Evolutionary conservation across 2,888 invertebrate species (phyloP), one percentile per base, ranked within the genome.

Genomic region (Saturnia pavonia): DNA sequence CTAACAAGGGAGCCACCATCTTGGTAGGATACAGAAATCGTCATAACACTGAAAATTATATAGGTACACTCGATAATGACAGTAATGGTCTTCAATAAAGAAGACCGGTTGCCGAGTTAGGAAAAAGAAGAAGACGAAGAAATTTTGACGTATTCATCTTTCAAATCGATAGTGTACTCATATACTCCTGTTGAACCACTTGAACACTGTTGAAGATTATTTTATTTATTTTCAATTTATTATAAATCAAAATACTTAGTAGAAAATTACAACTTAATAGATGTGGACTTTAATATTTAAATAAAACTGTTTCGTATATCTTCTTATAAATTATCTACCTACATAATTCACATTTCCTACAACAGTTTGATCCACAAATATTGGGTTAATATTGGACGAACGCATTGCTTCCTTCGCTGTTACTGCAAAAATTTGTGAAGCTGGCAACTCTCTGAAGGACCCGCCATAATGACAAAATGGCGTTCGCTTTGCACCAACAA

Each of bases 401-500:
- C 74, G 74, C 14, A 92, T 83, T 1, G 89, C 91, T 71, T 87
- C 88, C 74, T 87, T 91, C 4, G 91, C 92, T 54, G 92, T 89
- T 0, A 85, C 86, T 0, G 92, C 92, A 72, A 91, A 93, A 0
- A 84, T 84, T n/a, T 87, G 81, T 0, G 86, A 88, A 0, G 93
- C 89, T 76, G 88, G 87, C 78, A 88, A 79, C 76, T 91, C 91
- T 67, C 87, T 83, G 14, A 92, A 73, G 1, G 80, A 75, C 11
- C 93, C 92, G 79, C 92, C 92, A 85, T 88, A 88, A 72, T 79
- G 80, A 73, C 92, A 91, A 84, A 93, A 91, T 82, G 92, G 91
- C 73, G 92, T 91, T 71, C 92, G 81, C 83, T 92, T 92, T 70
- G 92, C 92, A 76, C 90, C 90, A 76, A 92, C 77, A 74, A 93